Conservation (phyloP, 2,113 vertebrate species). For the Albula goreensis region DNA sequence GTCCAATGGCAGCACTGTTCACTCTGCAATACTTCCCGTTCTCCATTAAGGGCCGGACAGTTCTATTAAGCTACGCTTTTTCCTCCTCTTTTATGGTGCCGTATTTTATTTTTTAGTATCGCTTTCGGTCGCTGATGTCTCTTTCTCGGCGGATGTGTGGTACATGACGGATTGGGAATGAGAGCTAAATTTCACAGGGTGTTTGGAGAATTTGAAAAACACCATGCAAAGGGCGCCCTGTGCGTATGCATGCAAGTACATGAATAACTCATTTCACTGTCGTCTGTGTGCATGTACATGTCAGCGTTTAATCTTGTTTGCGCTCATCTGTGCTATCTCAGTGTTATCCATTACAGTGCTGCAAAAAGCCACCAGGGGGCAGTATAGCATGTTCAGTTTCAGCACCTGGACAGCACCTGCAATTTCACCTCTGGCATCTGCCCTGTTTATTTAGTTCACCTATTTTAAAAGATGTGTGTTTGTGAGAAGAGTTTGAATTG, state of each 20-base stretch:
- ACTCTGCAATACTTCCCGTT: not conserved
- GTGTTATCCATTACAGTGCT: not conserved
- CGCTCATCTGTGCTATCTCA: not conserved
- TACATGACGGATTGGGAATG: too few relatives aligned
- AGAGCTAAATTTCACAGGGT: too few relatives aligned
- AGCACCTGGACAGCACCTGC: not conserved
- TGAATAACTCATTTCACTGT: not conserved
- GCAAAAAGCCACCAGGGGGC: not conserved
- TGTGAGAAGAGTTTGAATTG: too few relatives aligned
- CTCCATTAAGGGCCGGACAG: not conserved
- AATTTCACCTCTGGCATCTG: not conserved
- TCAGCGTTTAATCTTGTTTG: not conserved
- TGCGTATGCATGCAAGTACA: not conserved
- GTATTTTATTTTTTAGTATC: not conserved
- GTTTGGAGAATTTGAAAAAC: too few relatives aligned
- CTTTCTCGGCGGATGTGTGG: not conserved
- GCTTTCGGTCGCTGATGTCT: not conserved
- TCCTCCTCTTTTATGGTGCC: not conserved
- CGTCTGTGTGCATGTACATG: not conserved
- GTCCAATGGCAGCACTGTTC: not conserved
- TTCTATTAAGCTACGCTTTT: not conserved
- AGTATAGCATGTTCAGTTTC: not conserved
- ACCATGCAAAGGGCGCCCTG: too few relatives aligned
- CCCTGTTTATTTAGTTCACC: not conserved
- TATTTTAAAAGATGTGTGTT: too few relatives aligned